These are phyloP conservation scores for Lagorchestes hirsutus DNA, from an alignment of 2,797 vertebrate species.

Conservation along the genomic window DNA sequence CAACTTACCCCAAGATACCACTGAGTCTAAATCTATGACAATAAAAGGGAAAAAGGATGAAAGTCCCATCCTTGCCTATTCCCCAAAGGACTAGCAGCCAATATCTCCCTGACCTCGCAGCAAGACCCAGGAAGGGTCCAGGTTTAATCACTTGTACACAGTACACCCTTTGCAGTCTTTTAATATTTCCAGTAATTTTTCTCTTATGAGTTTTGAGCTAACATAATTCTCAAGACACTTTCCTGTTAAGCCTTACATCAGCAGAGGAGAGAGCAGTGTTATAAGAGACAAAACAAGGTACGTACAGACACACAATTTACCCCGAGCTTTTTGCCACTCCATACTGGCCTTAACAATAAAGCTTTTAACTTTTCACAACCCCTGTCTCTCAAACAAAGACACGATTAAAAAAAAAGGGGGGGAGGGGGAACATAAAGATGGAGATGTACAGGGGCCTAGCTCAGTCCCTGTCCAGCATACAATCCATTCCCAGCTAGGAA, in stretches of 20 bases:
- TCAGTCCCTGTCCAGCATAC: slow-evolving; percentile 72
- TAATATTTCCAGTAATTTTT: slow-evolving; percentile 78
- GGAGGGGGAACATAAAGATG: slow-evolving; percentile 46
- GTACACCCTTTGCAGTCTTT: slow-evolving; percentile 68
- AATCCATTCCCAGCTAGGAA: slow-evolving; percentile 81
- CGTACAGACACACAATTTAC: slow-evolving; percentile 27
- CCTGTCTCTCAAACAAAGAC: slow-evolving; percentile 79
- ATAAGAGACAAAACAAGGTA: not conserved
- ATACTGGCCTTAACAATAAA: slow-evolving; percentile 44
- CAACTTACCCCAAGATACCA: slow-evolving; percentile 29
- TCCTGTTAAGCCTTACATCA: slow-evolving; percentile 44
- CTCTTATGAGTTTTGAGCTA: slow-evolving; percentile 77
- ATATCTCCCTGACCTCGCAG: slow-evolving; percentile 75
- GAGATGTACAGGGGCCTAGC: slow-evolving; percentile 67
- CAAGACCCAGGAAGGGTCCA: slow-evolving; percentile 63
- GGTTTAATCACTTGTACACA: slow-evolving; percentile 58
- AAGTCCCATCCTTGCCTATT: slow-evolving; percentile 35
- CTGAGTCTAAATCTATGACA: slow-evolving; percentile 24
- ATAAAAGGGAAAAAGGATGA: slow-evolving; percentile 60
- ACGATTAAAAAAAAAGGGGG: slow-evolving; percentile 64
- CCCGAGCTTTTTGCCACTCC: not conserved
- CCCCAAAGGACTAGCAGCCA: slow-evolving; percentile 72
- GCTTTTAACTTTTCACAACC: slow-evolving; percentile 69
- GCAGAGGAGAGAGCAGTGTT: not conserved
- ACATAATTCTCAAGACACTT: slow-evolving; percentile 31